These are phyloP conservation scores for Sisyra terminalis DNA, from an alignment of 2,888 invertebrate species.

Conservation along the genomic window DNA sequence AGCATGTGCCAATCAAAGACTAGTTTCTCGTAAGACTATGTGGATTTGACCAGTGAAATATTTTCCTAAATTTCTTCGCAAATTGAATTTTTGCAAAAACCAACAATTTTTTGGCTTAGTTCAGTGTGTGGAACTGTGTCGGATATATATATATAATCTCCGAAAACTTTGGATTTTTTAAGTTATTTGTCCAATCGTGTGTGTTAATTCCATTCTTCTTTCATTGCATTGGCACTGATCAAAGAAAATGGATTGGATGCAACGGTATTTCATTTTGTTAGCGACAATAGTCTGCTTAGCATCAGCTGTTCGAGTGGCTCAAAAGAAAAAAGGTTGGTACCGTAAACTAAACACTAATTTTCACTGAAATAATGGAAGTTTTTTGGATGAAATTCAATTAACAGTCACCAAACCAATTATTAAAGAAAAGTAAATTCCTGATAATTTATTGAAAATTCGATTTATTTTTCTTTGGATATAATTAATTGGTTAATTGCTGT, in stretches of 20 bases:
- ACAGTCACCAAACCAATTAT: not conserved
- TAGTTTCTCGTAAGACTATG: no score
- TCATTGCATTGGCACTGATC: not conserved
- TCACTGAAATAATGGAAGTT: not conserved
- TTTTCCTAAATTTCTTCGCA: no score
- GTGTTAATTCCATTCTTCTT: not conserved
- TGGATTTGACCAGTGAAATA: no score
- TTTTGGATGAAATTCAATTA: not conserved
- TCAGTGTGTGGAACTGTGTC: no score
- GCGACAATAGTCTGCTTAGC: not conserved
- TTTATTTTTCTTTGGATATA: no score
- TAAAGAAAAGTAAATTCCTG: not conserved
- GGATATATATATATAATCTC: no score
- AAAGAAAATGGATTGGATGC: slow-evolving; percentile 1
- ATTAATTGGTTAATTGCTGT: no score
- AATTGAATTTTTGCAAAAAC: no score
- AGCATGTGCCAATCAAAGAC: no score
- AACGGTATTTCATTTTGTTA: not conserved
- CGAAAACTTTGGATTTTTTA: no score
- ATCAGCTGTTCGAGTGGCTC: not conserved
- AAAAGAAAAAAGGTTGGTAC: slow-evolving; percentile 1
- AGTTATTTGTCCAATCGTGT: not conserved
- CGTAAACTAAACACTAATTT: no score
- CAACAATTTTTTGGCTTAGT: no score
- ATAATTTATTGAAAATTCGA: not conserved